phyloP scores from a whole-genome alignment of 2,888 invertebrate species.

The Ditula angustiorana region DNA sequence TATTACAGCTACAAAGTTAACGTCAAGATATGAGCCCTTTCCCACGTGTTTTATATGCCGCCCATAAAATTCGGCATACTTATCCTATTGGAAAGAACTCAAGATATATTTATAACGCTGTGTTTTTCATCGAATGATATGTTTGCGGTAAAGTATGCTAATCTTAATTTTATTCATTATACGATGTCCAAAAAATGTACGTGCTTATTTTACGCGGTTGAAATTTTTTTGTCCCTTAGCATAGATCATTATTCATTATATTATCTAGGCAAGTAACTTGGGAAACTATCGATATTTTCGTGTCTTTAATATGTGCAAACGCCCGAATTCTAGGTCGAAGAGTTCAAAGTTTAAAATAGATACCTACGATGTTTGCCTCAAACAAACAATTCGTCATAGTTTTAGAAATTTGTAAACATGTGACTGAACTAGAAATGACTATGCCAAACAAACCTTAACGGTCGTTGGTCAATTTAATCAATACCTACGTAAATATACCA shows the following conservation, averaged over 20 bases:
- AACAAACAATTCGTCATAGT: constrained; percentile 14
- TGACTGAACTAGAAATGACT: constrained; percentile 17
- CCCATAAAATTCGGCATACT: constrained; percentile 32
- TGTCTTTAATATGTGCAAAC: background rate
- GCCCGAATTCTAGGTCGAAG: background rate
- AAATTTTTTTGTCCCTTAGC: background rate
- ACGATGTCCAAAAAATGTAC: background rate
- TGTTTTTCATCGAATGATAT: constrained; percentile 1
- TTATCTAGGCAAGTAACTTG: too few relatives aligned
- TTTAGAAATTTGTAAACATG: constrained; percentile 1
- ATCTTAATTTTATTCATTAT: constrained; percentile 5
- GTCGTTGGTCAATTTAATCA: too few relatives aligned
- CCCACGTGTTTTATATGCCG: constrained; percentile 22
- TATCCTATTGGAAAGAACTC: constrained; percentile 25
- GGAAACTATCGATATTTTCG: too few relatives aligned
- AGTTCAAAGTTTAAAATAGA: constrained; percentile 10
- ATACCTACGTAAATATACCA: too few relatives aligned
- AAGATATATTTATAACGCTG: constrained; percentile 24
- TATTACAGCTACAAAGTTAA: constrained; percentile 16
- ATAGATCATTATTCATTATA: background rate
- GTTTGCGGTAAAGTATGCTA: constrained; percentile 15
- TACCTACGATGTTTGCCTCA: background rate
- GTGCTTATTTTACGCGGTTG: background rate
- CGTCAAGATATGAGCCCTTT: constrained; percentile 16
- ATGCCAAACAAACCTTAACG: too few relatives aligned